These are phyloP conservation scores for Alectoris magna DNA, from an alignment of 2,797 vertebrate species.

Conservation along the genomic window DNA sequence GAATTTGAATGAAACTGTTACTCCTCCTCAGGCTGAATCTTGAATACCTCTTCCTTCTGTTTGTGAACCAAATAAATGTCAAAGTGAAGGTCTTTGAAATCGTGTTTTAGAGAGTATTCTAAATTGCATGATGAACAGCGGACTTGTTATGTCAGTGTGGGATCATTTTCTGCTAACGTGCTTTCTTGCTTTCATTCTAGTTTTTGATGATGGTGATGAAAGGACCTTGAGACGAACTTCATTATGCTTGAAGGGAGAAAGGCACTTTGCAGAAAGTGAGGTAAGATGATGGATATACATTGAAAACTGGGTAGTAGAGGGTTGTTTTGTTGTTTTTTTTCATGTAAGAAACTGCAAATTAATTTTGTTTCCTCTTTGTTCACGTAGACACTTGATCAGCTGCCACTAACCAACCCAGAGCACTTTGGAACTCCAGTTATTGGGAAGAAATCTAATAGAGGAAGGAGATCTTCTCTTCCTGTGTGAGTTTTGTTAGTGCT, in stretches of 20 bases:
- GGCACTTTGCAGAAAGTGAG: conserved; percentile 99
- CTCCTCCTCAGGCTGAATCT: neutral
- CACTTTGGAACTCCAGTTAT: conserved; percentile 99
- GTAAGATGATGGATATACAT: conserved; percentile 68
- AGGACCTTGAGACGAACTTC: conserved; percentile 95
- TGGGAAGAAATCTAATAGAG: conserved; percentile 95
- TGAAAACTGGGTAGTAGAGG: neutral
- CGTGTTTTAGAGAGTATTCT: neutral
- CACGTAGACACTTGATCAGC: conserved; percentile 92
- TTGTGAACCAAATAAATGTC: neutral
- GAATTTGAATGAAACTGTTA: neutral
- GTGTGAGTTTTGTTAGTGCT: conserved; percentile 84
- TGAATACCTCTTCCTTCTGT: neutral
- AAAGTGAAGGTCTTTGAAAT: neutral
- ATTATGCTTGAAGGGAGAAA: conserved; percentile 96
- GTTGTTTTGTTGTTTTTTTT: rapidly evolving
- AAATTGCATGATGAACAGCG: neutral
- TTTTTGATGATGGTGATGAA: conserved; percentile 98
- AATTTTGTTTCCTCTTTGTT: neutral
- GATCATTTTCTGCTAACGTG: neutral
- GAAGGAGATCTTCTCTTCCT: conserved; percentile 93
- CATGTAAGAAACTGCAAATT: neutral
- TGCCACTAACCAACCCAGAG: conserved; percentile 96
- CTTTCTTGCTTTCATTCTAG: conserved; percentile 75
- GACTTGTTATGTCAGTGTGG: neutral